phyloP scores from a whole-genome alignment of 2,888 invertebrate genomes.

The Caenorhabditis afra region DNA sequence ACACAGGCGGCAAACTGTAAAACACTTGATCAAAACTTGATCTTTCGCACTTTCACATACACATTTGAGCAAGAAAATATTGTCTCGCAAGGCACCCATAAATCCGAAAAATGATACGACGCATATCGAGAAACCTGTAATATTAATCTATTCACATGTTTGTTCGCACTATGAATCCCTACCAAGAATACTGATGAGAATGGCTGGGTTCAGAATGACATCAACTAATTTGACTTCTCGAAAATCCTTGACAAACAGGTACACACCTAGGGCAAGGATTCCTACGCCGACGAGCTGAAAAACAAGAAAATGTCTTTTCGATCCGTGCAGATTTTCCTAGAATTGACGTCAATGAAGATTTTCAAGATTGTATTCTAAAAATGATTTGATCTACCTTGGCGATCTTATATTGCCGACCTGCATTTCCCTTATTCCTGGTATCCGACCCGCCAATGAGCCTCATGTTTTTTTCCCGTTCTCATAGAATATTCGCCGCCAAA shows the following conservation, averaged over 20 bases:
- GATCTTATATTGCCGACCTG: not conserved
- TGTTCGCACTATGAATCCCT: not conserved
- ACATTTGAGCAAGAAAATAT: constrained; percentile 77
- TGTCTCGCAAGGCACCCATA: constrained; percentile 79
- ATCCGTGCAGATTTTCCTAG: not conserved
- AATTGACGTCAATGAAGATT: not conserved
- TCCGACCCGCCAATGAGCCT: not conserved
- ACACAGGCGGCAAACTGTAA: constrained; percentile 79
- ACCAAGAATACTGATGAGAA: constrained; percentile 65
- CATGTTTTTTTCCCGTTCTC: not conserved
- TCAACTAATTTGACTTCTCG: constrained; percentile 76
- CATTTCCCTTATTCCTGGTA: not conserved
- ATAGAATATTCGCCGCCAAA: constrained; percentile 12
- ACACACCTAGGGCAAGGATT: constrained; percentile 78
- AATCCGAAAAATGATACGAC: constrained; percentile 76
- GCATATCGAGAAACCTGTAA: constrained; percentile 71
- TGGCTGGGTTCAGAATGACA: constrained; percentile 77
- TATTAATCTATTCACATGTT: not conserved
- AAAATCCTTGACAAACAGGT: constrained; percentile 79
- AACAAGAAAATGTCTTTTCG: not conserved
- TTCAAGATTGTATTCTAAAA: not conserved
- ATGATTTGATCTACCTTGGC: not conserved
- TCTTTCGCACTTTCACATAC: constrained; percentile 61
- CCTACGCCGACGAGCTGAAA: constrained; percentile 78
- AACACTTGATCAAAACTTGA: not conserved